Percentiles rank a stretch among this genome's conserved stretches.
Conservation (phyloP, 2,113 vertebrate genomes). For the Gambusia holbrooki region DNA sequence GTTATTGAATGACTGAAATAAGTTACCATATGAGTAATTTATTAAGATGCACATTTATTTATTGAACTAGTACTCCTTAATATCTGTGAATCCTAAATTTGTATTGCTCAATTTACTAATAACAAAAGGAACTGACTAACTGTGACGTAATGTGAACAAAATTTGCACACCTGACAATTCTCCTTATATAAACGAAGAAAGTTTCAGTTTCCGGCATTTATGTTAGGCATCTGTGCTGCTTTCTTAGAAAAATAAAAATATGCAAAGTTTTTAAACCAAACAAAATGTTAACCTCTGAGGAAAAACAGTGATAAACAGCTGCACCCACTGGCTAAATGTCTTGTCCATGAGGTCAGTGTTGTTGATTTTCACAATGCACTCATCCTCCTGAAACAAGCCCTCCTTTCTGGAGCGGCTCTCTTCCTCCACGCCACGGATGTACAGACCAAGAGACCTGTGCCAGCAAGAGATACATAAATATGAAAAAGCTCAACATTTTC, state of each 20-base stretch:
- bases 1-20: no score
- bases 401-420: constrained; percentile 91
- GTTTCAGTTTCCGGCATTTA: background rate
- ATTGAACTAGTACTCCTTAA: no score
- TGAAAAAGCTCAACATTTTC: no score
- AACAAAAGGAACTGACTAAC: background rate
- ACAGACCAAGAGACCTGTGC: constrained; percentile 88
- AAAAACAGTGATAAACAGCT: background rate
- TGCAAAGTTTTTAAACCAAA: background rate
- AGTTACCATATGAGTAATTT: no score
- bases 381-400: constrained; percentile 89
- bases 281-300: background rate
- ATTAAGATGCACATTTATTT: no score
- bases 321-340: constrained; percentile 93
- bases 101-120: background rate
- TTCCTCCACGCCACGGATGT: constrained; percentile 92
- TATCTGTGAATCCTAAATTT: background rate
- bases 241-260: background rate
- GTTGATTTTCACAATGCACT: constrained; percentile 96
- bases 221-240: background rate
- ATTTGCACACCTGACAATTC: background rate
- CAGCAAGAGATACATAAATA: background rate
- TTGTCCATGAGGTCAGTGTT: constrained; percentile 89
- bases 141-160: background rate
- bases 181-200: background rate